phyloP scores from a whole-genome alignment of 2,113 vertebrate species.

The Megaceryle maxima region DNA sequence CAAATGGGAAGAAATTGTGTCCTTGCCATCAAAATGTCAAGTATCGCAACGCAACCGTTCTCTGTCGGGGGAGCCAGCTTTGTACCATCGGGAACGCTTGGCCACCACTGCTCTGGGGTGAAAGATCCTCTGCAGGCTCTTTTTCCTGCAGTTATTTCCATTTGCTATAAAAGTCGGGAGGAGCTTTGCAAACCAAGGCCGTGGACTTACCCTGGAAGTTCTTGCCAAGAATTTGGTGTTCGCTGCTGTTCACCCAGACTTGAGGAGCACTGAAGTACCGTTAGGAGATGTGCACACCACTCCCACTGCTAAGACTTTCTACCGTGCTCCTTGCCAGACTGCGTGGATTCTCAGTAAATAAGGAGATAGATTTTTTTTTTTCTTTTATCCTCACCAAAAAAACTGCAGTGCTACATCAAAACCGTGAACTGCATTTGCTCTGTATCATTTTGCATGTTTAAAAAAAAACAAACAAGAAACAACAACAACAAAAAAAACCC shows the following conservation, averaged over 20 bases:
- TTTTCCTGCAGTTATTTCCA: neutral
- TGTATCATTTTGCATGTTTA: neutral
- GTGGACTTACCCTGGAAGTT: neutral
- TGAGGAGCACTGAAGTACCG: conserved; percentile 4
- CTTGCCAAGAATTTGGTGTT: neutral
- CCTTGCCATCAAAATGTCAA: conserved; percentile 51
- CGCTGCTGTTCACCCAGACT: conserved; percentile 8
- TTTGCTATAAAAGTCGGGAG: neutral
- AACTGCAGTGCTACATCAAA: conserved; percentile 40
- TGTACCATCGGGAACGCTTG: conserved; percentile 21
- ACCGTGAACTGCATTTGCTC: neutral
- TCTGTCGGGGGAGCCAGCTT: conserved; percentile 1
- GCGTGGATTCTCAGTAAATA: neutral
- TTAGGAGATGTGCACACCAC: neutral
- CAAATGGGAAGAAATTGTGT: neutral
- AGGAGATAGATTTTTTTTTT: neutral
- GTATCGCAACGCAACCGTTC: conserved; percentile 28
- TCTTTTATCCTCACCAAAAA: neutral
- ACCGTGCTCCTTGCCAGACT: neutral
- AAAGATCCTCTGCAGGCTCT: conserved; percentile 20
- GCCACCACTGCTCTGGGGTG: conserved; percentile 5
- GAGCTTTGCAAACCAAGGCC: neutral
- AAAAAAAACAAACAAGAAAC: neutral
- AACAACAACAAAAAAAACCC: too few relatives aligned
- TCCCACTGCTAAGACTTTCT: neutral